Conservation (phyloP, 1,140 invertebrate genomes). For the Drosophila ironensis region DNA sequence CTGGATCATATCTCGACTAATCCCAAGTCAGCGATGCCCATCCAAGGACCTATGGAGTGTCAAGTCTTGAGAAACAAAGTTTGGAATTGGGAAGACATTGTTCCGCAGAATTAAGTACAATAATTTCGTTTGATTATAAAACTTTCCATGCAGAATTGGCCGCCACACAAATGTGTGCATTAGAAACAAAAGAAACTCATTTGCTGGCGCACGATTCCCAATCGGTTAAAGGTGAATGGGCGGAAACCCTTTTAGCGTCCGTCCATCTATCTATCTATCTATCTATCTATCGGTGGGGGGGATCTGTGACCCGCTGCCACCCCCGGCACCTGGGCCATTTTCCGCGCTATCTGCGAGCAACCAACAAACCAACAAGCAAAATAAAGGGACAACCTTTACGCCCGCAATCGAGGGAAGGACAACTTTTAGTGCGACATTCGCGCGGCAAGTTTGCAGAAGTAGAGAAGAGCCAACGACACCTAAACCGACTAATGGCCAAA, state of each 20-base stretch:
- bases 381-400: background rate
- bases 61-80: too few relatives aligned
- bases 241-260: background rate
- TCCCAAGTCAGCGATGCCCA: too few relatives aligned
- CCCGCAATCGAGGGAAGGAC: conserved; percentile 6
- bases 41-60: too few relatives aligned
- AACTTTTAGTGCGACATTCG: conserved; percentile 31
- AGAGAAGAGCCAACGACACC: conserved; percentile 17
- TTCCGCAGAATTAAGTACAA: too few relatives aligned
- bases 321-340: background rate
- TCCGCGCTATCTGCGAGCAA: background rate
- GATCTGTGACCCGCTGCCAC: background rate
- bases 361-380: background rate
- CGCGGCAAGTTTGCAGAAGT: conserved; percentile 12
- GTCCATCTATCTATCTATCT: background rate
- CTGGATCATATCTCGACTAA: too few relatives aligned
- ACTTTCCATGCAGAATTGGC: too few relatives aligned
- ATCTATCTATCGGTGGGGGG: too few relatives aligned
- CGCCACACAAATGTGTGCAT: too few relatives aligned
- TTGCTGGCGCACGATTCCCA: background rate
- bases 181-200: background rate
- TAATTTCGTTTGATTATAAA: too few relatives aligned
- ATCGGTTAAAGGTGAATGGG: background rate
- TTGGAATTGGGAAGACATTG: too few relatives aligned
- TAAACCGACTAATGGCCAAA: conserved; percentile 42